Evolutionary conservation across 2,888 invertebrate genomes (phyloP).

Genomic region (Augochlorella aurata): DNA sequence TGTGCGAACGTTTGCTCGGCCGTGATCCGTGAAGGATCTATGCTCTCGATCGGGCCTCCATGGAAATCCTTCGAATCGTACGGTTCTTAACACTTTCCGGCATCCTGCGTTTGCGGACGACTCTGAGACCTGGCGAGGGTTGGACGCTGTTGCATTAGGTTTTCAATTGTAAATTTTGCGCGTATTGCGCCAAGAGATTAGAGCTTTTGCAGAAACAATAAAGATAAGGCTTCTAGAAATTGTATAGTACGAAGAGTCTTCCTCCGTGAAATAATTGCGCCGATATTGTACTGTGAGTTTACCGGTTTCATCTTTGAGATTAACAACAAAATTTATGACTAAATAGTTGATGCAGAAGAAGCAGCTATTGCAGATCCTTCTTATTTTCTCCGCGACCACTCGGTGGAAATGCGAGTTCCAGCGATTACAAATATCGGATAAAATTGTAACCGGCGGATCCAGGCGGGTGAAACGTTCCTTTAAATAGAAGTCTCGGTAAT

Average conservation of each 20-base stretch:
- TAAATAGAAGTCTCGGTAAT: background rate
- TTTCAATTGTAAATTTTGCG: too few species aligned
- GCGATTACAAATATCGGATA: background rate
- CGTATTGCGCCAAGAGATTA: too few species aligned
- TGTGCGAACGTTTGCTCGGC: constrained; percentile 14
- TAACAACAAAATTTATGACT: too few species aligned
- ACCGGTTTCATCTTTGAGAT: background rate
- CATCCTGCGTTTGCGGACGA: background rate
- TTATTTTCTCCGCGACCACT: too few species aligned
- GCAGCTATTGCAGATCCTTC: too few species aligned
- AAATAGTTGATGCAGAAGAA: too few species aligned
- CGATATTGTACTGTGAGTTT: background rate
- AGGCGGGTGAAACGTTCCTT: background rate
- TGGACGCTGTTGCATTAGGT: background rate
- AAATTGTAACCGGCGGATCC: background rate
- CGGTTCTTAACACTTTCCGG: background rate
- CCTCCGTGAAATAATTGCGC: too few species aligned
- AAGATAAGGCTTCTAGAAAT: too few species aligned
- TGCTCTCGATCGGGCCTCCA: constrained; percentile 27
- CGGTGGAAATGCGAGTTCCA: too few species aligned
- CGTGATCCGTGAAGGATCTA: constrained; percentile 28
- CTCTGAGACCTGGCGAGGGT: background rate
- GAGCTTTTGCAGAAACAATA: too few species aligned
- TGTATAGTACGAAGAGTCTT: too few species aligned
- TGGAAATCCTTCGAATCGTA: constrained; percentile 14